These are phyloP conservation scores for Callithrix jacchus DNA, from an alignment of 2,113 vertebrate species.

Conservation along the genomic window DNA sequence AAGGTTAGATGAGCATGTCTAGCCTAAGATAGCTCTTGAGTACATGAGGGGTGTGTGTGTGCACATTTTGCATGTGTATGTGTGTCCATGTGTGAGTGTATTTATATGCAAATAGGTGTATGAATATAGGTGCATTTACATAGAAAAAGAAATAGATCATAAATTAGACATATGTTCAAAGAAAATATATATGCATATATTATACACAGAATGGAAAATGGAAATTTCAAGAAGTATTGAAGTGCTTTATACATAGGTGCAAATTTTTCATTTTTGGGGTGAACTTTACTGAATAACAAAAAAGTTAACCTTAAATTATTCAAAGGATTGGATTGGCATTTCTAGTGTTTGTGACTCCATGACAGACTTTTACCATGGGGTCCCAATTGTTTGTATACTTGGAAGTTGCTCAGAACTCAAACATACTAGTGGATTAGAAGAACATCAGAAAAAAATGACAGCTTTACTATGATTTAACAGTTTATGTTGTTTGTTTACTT, in stretches of 20 bases:
- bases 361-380: not conserved
- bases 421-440: not conserved
- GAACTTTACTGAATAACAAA: not conserved
- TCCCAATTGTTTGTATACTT: not conserved
- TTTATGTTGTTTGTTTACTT: not conserved
- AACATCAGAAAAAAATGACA: not conserved
- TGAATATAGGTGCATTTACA: not conserved
- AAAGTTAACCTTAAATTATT: not conserved
- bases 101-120: not conserved
- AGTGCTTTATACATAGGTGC: not conserved
- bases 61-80: not conserved
- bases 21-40: not conserved
- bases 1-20: not conserved
- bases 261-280: not conserved
- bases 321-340: not conserved
- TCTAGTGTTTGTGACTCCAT: not conserved
- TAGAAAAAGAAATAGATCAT: not conserved
- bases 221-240: not conserved
- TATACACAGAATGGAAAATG: not conserved
- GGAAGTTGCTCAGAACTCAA: not conserved
- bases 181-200: not conserved
- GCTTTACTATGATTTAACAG: not conserved
- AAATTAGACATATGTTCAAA: not conserved
- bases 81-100: not conserved
- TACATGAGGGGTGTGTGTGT: not conserved